Evolutionary conservation across 2,888 invertebrate species (phyloP).

Genomic region (Tachina fera): DNA sequence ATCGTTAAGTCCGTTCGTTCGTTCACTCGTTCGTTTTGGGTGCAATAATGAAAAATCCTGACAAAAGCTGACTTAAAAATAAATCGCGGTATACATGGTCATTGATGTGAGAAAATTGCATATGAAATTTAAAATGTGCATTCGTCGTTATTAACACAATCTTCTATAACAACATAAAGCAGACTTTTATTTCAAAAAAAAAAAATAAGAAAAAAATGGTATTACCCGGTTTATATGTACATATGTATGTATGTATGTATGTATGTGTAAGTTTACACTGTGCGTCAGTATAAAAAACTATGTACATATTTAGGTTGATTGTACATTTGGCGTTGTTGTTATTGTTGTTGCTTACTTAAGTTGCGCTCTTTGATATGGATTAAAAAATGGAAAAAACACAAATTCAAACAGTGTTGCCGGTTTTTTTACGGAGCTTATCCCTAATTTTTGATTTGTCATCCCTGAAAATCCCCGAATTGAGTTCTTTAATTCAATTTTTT

Average conservation of each 20-base stretch:
- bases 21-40: conserved; percentile 15
- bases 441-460: too few relatives aligned
- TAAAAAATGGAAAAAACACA: conserved; percentile 22
- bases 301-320: background rate
- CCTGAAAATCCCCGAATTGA: too few relatives aligned
- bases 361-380: conserved; percentile 13
- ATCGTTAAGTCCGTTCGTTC: conserved; percentile 1
- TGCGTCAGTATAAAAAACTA: background rate
- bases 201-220: too few relatives aligned
- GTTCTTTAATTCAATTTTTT: too few relatives aligned
- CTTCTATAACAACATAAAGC: conserved; percentile 49
- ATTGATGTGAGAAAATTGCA: conserved; percentile 69
- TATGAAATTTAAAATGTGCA: conserved; percentile 66
- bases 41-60: conserved; percentile 64
- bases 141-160: conserved; percentile 67
- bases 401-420: too few relatives aligned
- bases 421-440: too few relatives aligned
- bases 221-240: background rate
- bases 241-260: background rate
- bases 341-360: conserved; percentile 8
- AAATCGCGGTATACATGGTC: conserved; percentile 66
- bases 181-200: conserved; percentile 7
- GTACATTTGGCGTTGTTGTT: conserved; percentile 27
- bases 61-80: conserved; percentile 65
- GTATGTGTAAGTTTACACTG: background rate